Evolutionary conservation across 2,888 invertebrate species (phyloP), one percentile per base, ranked within the genome.

Genomic region (Omphaloscelis lunosa): DNA sequence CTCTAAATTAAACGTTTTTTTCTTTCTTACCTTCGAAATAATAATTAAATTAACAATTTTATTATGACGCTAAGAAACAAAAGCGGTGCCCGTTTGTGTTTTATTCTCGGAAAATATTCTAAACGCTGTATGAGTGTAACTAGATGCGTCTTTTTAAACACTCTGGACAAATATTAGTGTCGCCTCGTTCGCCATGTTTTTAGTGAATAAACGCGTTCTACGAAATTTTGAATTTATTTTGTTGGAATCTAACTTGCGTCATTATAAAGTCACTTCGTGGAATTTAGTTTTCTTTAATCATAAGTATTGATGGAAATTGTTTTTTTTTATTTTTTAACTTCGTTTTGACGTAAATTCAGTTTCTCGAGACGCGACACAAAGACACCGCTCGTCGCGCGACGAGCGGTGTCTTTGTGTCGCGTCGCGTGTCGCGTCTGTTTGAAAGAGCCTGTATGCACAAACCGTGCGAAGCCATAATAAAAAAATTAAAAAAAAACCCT

Each of bases 81-180:
- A 41, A 56, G 71, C 86, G 86, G 87, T 75, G 72, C 58, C 58
- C 79, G 80, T 81, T 76, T 87, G 77, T 80, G 68, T 17, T 56
- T 62, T 48, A n/a, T 88, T 88, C 87, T 86, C 53, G 79, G 88
- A 88, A 88, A 79, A 83, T 76, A 83, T 82, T 84, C 72, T 77
- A 82, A 79, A 77, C 66, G 45, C 41, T 71, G 70, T 70, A 76
- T 75, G 41, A 84, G 80, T 82, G 75, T 87, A 86, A 87, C 87
- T 85, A 87, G 68, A 83, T 81, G 68, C 69, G 77, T 79, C 79
- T 85, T 86, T 85, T 80, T 84, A 87, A 88, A 89, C 85, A 88
- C 61, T 59, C 75, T 73, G 67, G 66, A 75, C 88, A 89, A 88
- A 88, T 83, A 88, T 86, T 86, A 62, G 83, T 78, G 81, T 84